phyloP scores from a whole-genome alignment of 2,113 vertebrate genomes.

The Taxidea taxus region DNA sequence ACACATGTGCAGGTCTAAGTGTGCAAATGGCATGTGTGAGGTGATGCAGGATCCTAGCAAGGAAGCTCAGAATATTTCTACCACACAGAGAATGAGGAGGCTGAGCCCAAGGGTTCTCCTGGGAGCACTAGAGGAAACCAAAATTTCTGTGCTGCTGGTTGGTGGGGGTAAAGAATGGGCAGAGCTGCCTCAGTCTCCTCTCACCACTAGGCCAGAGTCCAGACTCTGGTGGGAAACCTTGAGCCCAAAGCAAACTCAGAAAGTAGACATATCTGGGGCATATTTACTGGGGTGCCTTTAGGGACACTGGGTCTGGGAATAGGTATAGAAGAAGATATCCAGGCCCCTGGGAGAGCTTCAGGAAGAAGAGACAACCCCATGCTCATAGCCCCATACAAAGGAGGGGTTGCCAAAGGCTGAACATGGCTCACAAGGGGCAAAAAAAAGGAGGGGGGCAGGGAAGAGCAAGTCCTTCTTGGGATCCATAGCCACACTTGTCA shows the following conservation, averaged over 20 bases:
- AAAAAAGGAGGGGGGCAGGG: not conserved
- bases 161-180: too few relatives aligned
- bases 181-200: not conserved
- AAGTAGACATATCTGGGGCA: not conserved
- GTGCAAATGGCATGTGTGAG: not conserved
- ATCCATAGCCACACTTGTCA: not conserved
- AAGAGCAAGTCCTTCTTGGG: not conserved
- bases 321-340: not conserved
- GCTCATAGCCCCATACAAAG: not conserved
- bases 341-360: not conserved
- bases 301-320: not conserved
- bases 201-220: not conserved
- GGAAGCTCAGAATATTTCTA: not conserved
- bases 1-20: not conserved
- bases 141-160: not conserved
- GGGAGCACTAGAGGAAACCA: not conserved
- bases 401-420: not conserved
- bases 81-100: not conserved
- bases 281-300: not conserved
- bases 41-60: not conserved
- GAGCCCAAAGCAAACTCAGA: not conserved
- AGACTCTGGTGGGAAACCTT: not conserved
- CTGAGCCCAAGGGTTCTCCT: not conserved
- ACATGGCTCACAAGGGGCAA: not conserved
- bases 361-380: not conserved